A percentile compares a stretch with the other conserved stretches of the same genome.
These are phyloP conservation scores for Hippocampus zosterae DNA, from an alignment of 2,113 vertebrate genomes.

Conservation along the genomic window DNA sequence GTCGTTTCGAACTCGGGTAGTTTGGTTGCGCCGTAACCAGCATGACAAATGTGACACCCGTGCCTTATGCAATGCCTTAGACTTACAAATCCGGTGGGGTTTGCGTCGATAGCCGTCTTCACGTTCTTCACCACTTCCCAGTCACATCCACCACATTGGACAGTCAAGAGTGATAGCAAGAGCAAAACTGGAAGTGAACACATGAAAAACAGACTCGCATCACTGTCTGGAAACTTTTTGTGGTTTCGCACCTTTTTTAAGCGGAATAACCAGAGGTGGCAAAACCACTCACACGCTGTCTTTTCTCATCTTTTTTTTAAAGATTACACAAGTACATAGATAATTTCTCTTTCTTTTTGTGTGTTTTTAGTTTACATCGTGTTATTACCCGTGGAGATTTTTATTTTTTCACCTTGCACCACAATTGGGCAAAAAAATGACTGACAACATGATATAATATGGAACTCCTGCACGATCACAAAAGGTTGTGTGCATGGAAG, in stretches of 20 bases:
- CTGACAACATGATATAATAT: neutral
- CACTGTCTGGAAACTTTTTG: constrained; percentile 60
- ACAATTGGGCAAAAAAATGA: too few relatives aligned
- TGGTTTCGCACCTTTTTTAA: constrained; percentile 40
- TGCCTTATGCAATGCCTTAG: neutral
- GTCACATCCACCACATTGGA: constrained; percentile 66
- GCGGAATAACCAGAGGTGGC: neutral
- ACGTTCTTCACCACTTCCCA: constrained; percentile 55
- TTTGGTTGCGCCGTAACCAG: too few relatives aligned
- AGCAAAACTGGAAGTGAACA: constrained; percentile 57
- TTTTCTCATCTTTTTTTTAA: neutral
- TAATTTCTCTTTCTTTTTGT: too few relatives aligned
- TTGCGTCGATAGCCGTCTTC: constrained; percentile 52
- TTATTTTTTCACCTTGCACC: too few relatives aligned
- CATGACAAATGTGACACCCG: too few relatives aligned
- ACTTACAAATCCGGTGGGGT: constrained; percentile 73
- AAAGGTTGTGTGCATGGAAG: too few relatives aligned
- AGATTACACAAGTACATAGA: neutral
- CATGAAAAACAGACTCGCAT: constrained; percentile 24
- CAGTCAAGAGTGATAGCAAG: constrained; percentile 67
- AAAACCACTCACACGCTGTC: neutral
- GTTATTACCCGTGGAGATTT: too few relatives aligned
- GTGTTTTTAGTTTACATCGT: too few relatives aligned
- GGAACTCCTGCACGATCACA: neutral
- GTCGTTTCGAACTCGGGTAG: too few relatives aligned